Conservation (phyloP, 2,888 invertebrate genomes). For the Cheilosia soror region DNA sequence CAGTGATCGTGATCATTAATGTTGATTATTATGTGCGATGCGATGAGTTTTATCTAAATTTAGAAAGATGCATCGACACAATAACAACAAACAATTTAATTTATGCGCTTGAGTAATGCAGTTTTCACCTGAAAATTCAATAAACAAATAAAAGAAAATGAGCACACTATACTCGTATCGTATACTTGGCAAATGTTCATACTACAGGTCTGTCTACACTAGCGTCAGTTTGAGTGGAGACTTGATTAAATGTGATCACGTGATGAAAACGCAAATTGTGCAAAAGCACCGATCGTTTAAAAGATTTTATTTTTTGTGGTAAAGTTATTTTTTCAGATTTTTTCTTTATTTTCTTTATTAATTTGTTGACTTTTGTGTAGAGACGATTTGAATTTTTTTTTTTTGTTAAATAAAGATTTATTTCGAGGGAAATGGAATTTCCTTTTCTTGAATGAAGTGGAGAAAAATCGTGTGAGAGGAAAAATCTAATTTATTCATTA, state of each 20-base stretch:
- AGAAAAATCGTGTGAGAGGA: conserved; percentile 14
- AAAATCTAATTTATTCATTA: background rate
- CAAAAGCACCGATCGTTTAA: conserved; percentile 29
- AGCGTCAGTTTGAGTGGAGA: conserved; percentile 20
- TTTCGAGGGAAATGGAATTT: conserved; percentile 31
- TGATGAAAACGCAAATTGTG: conserved; percentile 38
- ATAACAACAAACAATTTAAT: conserved; percentile 36
- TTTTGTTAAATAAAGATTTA: background rate
- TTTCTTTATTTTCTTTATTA: conserved; percentile 1
- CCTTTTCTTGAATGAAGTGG: conserved; percentile 47
- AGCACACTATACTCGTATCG: conserved; percentile 56
- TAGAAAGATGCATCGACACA: conserved; percentile 41
- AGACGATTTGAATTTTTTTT: background rate
- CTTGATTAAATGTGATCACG: conserved; percentile 52
- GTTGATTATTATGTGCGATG: conserved; percentile 13
- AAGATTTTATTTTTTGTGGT: conserved; percentile 8
- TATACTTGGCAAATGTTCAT: conserved; percentile 34
- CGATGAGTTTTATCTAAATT: conserved; percentile 63
- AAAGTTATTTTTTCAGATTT: too few species aligned
- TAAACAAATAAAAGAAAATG: conserved; percentile 69
- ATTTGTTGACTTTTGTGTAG: conserved; percentile 30
- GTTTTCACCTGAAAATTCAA: conserved; percentile 70
- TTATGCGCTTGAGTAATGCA: conserved; percentile 63
- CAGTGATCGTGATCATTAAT: conserved; percentile 5
- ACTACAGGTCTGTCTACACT: background rate